Base-by-base conservation (phyloP, 1,140 invertebrate species). In the Panagrolaimus sp. region DNA sequence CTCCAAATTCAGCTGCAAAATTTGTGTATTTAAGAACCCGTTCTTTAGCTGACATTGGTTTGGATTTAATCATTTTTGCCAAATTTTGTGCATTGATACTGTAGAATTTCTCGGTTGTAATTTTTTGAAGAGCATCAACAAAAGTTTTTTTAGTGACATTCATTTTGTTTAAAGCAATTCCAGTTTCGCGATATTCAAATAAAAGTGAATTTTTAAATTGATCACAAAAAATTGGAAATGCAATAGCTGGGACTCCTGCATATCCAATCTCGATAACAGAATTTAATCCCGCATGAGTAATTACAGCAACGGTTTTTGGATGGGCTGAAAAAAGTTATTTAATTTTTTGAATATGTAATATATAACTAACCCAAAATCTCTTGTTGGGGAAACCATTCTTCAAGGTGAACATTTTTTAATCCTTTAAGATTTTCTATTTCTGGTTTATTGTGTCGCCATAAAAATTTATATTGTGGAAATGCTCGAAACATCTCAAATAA, bases 191-290 rank as follows among this genome's bases (percentile, higher is more conserved):
- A 23, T 62, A 48, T 68, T 71, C 67, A 8, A 68, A 25, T 62
- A 71, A 68, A 38, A 44, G 14, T n/a, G 63, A 65, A 65, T 74
- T 74, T 63, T 65, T 61, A 0, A 53, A 38, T 69, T 74, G 72
- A 61, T 74, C 72, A 53, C 45, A 66, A 14, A 71, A 72, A 8
- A 74, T 45, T 1, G 72, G 82, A 90, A 91, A 0, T 90, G 89
- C 9, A 89, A 90, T 42, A 14, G 91, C 87, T 0, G 91, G 90
- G 0, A 90, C 88, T 9, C 89, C 90, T 77, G 90, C 89, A 79
- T 88, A 91, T 5, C 90, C 89, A 0, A 90, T 89, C 79, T 92
- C 91, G 77, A 89, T 90, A 83, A 90, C 88, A 69, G 89, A 90
- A 57, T 91, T 85, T 3, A 91, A 82, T 11, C 91, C 91, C 4